Conservation (phyloP, 2,797 vertebrate genomes). For the Tenualosa thibaudeaui region DNA sequence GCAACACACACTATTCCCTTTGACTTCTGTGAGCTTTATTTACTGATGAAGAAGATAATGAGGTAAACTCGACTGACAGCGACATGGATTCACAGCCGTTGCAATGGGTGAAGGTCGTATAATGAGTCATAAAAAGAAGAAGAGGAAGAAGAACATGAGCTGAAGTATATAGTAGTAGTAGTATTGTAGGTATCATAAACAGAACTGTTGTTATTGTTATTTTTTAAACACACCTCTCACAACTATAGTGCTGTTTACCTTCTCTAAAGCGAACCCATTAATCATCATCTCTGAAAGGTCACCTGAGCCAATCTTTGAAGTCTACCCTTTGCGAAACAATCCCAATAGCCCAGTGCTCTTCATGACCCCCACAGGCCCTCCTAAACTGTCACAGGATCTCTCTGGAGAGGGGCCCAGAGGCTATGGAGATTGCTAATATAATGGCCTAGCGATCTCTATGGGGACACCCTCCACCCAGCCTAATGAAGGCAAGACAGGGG, state of each 20-base stretch:
- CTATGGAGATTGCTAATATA: neutral
- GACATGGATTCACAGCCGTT: no score
- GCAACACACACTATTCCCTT: neutral
- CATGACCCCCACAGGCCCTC: neutral
- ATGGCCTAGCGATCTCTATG: neutral
- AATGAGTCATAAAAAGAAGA: no score
- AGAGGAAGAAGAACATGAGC: no score
- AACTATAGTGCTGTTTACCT: neutral
- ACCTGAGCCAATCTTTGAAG: neutral
- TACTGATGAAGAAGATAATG: neutral
- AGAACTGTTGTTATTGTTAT: no score
- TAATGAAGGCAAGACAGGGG: neutral
- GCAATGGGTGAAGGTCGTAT: no score
- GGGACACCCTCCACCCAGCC: neutral
- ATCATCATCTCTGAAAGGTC: neutral
- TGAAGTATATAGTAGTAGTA: no score
- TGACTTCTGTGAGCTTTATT: neutral
- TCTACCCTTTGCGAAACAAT: neutral
- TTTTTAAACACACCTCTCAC: neutral
- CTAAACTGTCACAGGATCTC: neutral
- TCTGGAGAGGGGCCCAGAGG: neutral
- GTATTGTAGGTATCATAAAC: no score
- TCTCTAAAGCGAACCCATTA: neutral
- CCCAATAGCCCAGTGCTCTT: neutral
- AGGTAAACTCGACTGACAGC: no score